Percentiles rank a stretch among this genome's conserved stretches.
Evolutionary conservation across 2,888 invertebrate species (phyloP).

Genomic region (Ophioninae sp.): DNA sequence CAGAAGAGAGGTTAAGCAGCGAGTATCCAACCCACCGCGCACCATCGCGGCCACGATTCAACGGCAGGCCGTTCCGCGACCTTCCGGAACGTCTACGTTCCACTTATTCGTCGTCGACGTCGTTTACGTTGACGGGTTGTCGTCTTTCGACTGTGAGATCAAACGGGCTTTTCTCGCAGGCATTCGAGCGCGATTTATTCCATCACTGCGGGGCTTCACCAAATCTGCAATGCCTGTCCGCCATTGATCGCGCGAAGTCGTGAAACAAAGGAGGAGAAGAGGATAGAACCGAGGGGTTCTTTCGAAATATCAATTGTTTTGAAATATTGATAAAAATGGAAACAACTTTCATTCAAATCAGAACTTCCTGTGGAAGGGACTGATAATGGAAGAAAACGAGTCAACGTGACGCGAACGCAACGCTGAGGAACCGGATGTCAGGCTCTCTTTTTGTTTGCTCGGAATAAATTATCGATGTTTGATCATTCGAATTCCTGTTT

Average conservation of each 20-base stretch:
- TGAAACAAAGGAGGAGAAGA: no score
- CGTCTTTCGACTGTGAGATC: slow-evolving; percentile 36
- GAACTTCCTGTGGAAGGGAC: neutral
- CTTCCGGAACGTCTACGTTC: slow-evolving; percentile 71
- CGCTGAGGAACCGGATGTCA: neutral
- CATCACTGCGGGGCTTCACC: slow-evolving; percentile 19
- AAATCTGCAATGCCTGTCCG: neutral
- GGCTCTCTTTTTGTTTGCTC: neutral
- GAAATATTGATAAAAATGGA: neutral
- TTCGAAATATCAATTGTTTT: slow-evolving; percentile 19
- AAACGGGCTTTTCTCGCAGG: slow-evolving; percentile 44
- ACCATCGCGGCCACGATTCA: slow-evolving; percentile 16
- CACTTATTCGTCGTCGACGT: slow-evolving; percentile 64
- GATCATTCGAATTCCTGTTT: slow-evolving; percentile 2
- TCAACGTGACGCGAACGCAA: neutral
- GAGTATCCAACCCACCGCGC: slow-evolving; percentile 45
- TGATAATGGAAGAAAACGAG: neutral
- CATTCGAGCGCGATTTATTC: slow-evolving; percentile 33
- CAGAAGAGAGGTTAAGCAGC: slow-evolving; percentile 59
- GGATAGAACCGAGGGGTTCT: neutral
- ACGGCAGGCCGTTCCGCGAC: slow-evolving; percentile 68
- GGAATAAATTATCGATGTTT: neutral
- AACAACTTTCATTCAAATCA: neutral
- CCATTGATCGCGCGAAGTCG: neutral
- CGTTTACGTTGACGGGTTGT: slow-evolving; percentile 49